phyloP scores from a whole-genome alignment of 2,888 invertebrate genomes.

The Chrysolina americana region DNA sequence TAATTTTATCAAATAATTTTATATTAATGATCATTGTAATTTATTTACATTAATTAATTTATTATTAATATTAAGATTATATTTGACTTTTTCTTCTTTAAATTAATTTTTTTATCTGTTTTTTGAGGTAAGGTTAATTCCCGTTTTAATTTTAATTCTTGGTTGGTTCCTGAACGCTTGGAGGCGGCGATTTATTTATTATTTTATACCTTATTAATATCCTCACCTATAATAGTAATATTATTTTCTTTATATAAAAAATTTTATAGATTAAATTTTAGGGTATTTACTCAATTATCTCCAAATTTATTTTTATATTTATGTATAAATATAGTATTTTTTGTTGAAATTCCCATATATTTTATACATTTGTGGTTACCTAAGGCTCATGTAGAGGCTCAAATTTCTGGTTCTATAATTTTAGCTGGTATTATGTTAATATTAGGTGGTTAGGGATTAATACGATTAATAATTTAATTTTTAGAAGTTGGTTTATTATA shows the following conservation, averaged over 20 bases:
- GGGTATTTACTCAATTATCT: constrained; percentile 70
- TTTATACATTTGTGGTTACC: constrained; percentile 79
- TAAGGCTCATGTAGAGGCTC: constrained; percentile 84
- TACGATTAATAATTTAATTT: constrained; percentile 73
- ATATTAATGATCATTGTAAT: constrained; percentile 68
- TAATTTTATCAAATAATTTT: constrained; percentile 72
- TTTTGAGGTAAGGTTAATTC: constrained; percentile 80
- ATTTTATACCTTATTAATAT: constrained; percentile 80
- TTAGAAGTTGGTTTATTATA: constrained; percentile 68
- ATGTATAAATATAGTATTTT: constrained; percentile 76
- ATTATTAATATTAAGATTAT: constrained; percentile 73
- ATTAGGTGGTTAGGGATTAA: constrained; percentile 79
- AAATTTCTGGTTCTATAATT: constrained; percentile 81
- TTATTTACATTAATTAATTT: constrained; percentile 73
- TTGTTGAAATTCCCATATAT: constrained; percentile 82
- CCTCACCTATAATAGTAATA: constrained; percentile 75
- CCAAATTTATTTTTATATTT: constrained; percentile 72
- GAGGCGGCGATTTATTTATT: constrained; percentile 78
- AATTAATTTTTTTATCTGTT: constrained; percentile 80
- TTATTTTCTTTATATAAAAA: constrained; percentile 67
- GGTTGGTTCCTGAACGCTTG: constrained; percentile 78
- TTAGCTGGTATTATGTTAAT: constrained; percentile 82
- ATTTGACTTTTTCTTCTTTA: constrained; percentile 73
- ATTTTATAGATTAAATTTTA: constrained; percentile 65
- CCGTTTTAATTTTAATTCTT: constrained; percentile 78